Base-by-base conservation (phyloP, 2,888 invertebrate genomes). In the Theodoxus fluviatilis region DNA sequence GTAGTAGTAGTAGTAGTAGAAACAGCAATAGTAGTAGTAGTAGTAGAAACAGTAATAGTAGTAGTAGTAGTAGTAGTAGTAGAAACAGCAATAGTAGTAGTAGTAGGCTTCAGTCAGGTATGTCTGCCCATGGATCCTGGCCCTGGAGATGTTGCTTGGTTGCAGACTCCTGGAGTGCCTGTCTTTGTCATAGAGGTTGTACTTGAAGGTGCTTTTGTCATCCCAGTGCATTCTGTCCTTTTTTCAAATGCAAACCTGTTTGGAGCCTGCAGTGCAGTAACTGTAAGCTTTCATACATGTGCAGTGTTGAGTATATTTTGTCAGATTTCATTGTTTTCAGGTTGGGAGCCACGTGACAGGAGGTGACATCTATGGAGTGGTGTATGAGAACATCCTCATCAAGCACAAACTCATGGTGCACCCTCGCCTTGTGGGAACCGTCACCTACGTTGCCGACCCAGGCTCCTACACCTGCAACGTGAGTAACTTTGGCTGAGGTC, bases 331-430 rank as follows among this genome's bases (percentile, higher is more conserved):
- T 33, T 63, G 22, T 28, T 83, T 86, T n/a, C 87, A 93, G 92
- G 90, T 92, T 80, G 98, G 98, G n/a, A 93, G 95, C 69, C 99
- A 99, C 89, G 94, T 99, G 77, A 99, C 98, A 69, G 99, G 99
- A 57, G 99, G 99, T 72, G 99, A 99, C 89, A 90, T 98, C 83
- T 97, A 95, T 88, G 99, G 96, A 80, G 89, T 94, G 71, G 98
- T 99, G 9, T 94, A 95, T 85, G 99, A 99, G 90, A 99, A 98
- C 88, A 94, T 96, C 28, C 90, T 99, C 78, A 96, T 99, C 64
- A 97, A 97, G 88, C 99, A 99, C 89, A 94, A 94, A 89, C 92
- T 99, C 91, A 91, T 99, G 88, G 89, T 99, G 78, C 95, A 96
- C 38, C 98, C 99, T 7, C 93, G 92, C 82, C 94, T 94, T 69